phyloP scores from a whole-genome alignment of 2,888 invertebrate species.

The Agrilus cyanescens region DNA sequence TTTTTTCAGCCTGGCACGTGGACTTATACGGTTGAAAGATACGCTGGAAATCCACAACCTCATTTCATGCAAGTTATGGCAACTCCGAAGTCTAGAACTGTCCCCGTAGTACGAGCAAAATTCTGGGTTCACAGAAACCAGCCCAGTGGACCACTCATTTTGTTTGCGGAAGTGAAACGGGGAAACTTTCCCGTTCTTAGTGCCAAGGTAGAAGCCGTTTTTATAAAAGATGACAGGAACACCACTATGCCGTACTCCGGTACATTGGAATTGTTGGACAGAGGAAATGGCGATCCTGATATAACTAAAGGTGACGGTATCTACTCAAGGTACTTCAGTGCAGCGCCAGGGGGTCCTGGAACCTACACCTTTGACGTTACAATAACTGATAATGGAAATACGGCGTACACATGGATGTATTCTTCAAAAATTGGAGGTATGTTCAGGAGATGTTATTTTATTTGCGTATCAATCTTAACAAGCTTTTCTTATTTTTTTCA shows the following conservation, averaged over 20 bases:
- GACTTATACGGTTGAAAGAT: slow-evolving; percentile 46
- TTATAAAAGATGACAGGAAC: slow-evolving; percentile 31
- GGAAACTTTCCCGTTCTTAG: slow-evolving; percentile 44
- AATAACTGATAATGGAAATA: slow-evolving; percentile 42
- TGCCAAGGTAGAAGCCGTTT: slow-evolving; percentile 43
- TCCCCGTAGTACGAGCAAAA: slow-evolving; percentile 36
- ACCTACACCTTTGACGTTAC: slow-evolving; percentile 40
- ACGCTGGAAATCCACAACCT: slow-evolving; percentile 45
- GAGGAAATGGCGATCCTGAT: slow-evolving; percentile 53
- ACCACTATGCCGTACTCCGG: slow-evolving; percentile 29
- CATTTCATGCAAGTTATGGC: slow-evolving; percentile 50
- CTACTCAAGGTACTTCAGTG: slow-evolving; percentile 48
- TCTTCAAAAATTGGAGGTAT: slow-evolving; percentile 25
- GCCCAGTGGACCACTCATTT: slow-evolving; percentile 35
- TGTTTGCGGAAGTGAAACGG: slow-evolving; percentile 42
- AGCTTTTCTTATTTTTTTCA: slow-evolving; percentile 16
- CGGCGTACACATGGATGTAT: slow-evolving; percentile 39
- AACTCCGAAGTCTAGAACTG: slow-evolving; percentile 36
- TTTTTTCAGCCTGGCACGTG: slow-evolving; percentile 41
- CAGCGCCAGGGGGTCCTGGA: slow-evolving; percentile 37
- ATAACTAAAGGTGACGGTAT: slow-evolving; percentile 51
- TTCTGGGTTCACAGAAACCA: slow-evolving; percentile 36
- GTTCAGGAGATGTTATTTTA: background rate
- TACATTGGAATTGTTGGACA: slow-evolving; percentile 42
- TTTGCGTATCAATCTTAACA: background rate